Conservation (phyloP, 2,113 vertebrate species). For the Coturnix japonica region DNA sequence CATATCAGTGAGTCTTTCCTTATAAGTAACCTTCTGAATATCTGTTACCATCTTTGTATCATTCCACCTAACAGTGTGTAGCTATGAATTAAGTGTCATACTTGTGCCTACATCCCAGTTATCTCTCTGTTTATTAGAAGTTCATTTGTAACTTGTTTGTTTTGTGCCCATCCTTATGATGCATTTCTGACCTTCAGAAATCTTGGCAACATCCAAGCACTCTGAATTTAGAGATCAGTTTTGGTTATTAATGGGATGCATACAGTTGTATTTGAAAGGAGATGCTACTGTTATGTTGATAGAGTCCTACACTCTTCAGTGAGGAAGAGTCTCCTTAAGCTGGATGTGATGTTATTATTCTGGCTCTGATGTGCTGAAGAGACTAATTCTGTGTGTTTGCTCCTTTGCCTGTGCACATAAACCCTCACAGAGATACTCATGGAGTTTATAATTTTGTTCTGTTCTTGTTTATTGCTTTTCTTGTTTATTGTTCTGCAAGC, state of each 20-base stretch:
- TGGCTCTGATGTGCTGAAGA: not conserved
- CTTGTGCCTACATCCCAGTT: not conserved
- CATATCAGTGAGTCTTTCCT: no score
- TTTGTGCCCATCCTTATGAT: not conserved
- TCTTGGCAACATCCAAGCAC: not conserved
- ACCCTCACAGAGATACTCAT: fast-evolving
- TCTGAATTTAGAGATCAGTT: not conserved
- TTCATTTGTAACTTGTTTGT: not conserved
- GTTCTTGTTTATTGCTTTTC: not conserved
- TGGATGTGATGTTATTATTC: not conserved
- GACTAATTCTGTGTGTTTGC: not conserved
- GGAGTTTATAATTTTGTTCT: not conserved
- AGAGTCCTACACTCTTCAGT: not conserved
- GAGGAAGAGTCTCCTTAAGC: not conserved
- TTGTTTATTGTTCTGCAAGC: not conserved
- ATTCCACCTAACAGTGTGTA: no score
- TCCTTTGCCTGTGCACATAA: not conserved
- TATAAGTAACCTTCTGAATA: no score
- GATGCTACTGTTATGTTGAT: not conserved
- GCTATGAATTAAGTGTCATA: not conserved
- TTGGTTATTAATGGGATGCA: not conserved
- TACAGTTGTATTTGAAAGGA: not conserved
- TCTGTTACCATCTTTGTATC: no score
- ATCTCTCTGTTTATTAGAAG: not conserved
- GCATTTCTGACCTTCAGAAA: not conserved